Conservation (phyloP, 2,113 vertebrate species). For the Tiliqua scincoides region DNA sequence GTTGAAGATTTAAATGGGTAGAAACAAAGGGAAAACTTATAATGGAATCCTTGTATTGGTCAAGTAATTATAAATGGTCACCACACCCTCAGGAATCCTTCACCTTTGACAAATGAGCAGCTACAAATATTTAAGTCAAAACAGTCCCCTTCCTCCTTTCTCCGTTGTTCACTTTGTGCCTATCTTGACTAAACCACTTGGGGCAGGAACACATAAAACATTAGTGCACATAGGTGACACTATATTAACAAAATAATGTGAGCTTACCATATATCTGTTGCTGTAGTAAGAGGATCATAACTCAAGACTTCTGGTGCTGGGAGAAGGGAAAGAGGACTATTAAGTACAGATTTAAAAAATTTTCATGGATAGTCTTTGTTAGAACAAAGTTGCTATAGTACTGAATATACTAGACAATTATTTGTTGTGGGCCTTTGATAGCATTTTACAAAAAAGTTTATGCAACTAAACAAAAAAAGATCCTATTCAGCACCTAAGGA, state of each 20-base stretch:
- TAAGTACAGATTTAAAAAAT: conserved; percentile 25
- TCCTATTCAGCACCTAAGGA: background rate
- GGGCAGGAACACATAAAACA: too few species aligned
- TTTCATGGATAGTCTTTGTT: background rate
- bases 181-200: too few species aligned
- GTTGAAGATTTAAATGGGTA: too few species aligned
- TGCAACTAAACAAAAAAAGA: background rate
- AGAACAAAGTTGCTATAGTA: conserved; percentile 21
- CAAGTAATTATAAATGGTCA: too few species aligned
- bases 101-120: too few species aligned
- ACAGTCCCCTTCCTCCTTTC: too few species aligned
- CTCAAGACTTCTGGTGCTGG: conserved; percentile 95
- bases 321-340: conserved; percentile 48
- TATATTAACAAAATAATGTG: background rate
- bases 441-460: conserved; percentile 22
- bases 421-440: background rate
- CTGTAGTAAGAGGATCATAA: conserved; percentile 97
- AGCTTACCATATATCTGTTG: conserved; percentile 95
- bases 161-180: too few species aligned
- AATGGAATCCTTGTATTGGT: too few species aligned
- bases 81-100: too few species aligned
- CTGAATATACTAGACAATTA: conserved; percentile 23
- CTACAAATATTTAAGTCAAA: too few species aligned
- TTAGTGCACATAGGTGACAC: too few species aligned
- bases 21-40: too few species aligned